These are phyloP conservation scores for Sericinus montela DNA, from an alignment of 2,888 invertebrate genomes.

Conservation along the genomic window DNA sequence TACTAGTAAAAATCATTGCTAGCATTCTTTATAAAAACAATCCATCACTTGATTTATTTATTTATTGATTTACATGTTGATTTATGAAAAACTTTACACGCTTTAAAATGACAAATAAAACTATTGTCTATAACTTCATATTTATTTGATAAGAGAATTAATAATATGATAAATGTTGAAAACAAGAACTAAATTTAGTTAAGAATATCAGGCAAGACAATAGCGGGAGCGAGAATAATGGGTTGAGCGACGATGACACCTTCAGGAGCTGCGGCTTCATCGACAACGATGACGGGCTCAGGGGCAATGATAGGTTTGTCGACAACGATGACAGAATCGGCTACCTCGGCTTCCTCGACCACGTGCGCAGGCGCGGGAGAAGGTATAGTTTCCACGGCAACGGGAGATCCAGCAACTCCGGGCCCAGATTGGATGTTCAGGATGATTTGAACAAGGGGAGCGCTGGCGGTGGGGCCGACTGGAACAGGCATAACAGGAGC, in stretches of 20 bases:
- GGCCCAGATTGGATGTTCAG: slow-evolving; percentile 23
- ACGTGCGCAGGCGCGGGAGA: slow-evolving; percentile 12
- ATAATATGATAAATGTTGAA: too few species aligned
- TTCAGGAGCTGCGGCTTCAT: slow-evolving; percentile 4
- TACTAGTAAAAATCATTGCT: too few species aligned
- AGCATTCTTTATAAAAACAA: too few species aligned
- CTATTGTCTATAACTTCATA: too few species aligned
- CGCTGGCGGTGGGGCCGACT: slow-evolving; percentile 1
- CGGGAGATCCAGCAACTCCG: neutral
- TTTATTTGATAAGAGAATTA: too few species aligned
- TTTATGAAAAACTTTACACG: too few species aligned
- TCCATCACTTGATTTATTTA: too few species aligned
- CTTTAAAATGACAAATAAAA: too few species aligned
- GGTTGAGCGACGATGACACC: slow-evolving; percentile 12
- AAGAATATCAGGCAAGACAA: slow-evolving; percentile 1
- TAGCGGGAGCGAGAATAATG: slow-evolving; percentile 4
- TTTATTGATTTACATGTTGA: too few species aligned
- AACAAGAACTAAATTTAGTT: neutral
- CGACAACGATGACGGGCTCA: slow-evolving; percentile 8
- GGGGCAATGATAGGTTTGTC: slow-evolving; percentile 1
- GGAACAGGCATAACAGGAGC: slow-evolving; percentile 16
- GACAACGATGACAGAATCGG: neutral
- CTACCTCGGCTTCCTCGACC: neutral
- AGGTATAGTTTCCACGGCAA: neutral
- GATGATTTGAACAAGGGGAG: slow-evolving; percentile 31